A percentile compares a stretch with the other conserved stretches of the same genome.
Conservation (phyloP, 2,888 invertebrate genomes). For the Alentia gelatinosa region DNA sequence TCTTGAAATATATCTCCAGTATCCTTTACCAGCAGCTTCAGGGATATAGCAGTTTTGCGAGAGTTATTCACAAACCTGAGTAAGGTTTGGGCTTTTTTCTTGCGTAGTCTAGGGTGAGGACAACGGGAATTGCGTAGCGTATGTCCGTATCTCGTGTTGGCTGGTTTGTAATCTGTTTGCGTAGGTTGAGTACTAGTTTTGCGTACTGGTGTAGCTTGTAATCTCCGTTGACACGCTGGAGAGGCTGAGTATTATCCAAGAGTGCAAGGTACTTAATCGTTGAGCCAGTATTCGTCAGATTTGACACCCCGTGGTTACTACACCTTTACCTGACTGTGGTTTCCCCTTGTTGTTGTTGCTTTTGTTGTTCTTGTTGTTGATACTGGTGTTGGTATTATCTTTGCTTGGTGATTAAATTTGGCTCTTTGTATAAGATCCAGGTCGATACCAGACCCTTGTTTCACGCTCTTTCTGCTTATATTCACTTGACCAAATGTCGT, state of each 20-base stretch:
- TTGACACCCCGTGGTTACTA: too few relatives aligned
- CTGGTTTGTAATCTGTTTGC: background rate
- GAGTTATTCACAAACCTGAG: too few relatives aligned
- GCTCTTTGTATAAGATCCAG: too few relatives aligned
- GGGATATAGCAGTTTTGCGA: too few relatives aligned
- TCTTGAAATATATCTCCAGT: too few relatives aligned
- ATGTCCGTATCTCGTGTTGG: background rate
- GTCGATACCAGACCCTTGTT: too few relatives aligned
- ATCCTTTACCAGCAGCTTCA: too few relatives aligned
- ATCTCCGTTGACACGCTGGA: background rate
- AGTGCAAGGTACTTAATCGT: background rate
- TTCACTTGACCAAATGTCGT: background rate
- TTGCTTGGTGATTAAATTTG: too few relatives aligned
- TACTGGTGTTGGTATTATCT: too few relatives aligned
- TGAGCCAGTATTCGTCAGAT: background rate
- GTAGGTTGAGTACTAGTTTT: background rate
- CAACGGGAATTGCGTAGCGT: background rate
- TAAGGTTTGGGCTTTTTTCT: too few relatives aligned
- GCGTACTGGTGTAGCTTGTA: background rate
- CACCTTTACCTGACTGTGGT: background rate
- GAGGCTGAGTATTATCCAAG: background rate
- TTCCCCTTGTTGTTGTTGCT: background rate
- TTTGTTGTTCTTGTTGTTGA: background rate
- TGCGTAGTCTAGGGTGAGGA: background rate
- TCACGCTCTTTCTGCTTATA: too few relatives aligned